Conservation (phyloP, 2,888 invertebrate species). For the Eulithis prunata region DNA sequence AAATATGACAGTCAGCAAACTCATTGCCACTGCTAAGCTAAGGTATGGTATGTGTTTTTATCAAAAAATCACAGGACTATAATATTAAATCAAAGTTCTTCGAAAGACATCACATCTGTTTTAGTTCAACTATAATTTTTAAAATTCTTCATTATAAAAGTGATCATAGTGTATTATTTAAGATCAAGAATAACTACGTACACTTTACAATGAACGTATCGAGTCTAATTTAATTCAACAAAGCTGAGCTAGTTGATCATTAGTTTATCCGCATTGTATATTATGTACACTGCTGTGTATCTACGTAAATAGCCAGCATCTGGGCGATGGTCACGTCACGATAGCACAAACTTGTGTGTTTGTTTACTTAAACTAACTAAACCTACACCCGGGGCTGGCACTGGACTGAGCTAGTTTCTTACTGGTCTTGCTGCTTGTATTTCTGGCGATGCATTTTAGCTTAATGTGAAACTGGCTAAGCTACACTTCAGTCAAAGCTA, state of each 20-base stretch:
- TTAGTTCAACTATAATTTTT: too few species aligned
- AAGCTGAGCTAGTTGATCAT: neutral
- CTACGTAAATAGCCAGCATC: constrained; percentile 51
- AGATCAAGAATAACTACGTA: too few species aligned
- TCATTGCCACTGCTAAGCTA: too few species aligned
- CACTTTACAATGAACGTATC: too few species aligned
- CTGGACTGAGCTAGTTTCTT: constrained; percentile 25
- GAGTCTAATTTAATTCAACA: neutral
- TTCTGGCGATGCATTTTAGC: constrained; percentile 22
- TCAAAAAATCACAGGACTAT: too few species aligned
- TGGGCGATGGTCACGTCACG: constrained; percentile 66
- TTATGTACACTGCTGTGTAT: constrained; percentile 27
- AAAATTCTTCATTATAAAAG: too few species aligned
- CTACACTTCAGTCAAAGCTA: constrained; percentile 4
- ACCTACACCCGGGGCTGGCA: constrained; percentile 46
- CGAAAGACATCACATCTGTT: too few species aligned
- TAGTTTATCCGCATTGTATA: constrained; percentile 19
- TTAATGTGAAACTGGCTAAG: constrained; percentile 28
- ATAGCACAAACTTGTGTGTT: constrained; percentile 66
- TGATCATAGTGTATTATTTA: too few species aligned
- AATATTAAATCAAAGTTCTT: too few species aligned
- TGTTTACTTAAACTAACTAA: constrained; percentile 64
- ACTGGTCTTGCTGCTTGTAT: constrained; percentile 20
- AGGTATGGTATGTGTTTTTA: too few species aligned
- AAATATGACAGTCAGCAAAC: too few species aligned